Evolutionary conservation across 2,888 invertebrate species (phyloP).

Genomic region (Tinea pellionella): DNA sequence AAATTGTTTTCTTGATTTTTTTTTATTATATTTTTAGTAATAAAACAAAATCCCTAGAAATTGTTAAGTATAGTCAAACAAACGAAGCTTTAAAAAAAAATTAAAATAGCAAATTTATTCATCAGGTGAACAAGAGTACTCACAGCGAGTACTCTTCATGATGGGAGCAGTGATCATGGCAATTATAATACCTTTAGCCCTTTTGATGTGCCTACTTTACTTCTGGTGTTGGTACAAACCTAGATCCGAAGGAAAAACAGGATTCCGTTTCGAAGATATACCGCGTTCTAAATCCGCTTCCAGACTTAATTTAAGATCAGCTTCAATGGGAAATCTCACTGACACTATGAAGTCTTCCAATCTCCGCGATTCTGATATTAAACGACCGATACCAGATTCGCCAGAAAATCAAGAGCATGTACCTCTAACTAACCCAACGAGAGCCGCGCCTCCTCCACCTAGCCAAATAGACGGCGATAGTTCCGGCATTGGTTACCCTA

Average conservation of each 20-base stretch:
- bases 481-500: constrained; percentile 63
- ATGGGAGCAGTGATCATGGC: constrained; percentile 79
- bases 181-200: constrained; percentile 75
- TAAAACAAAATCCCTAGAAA: too few relatives aligned
- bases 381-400: constrained; percentile 40
- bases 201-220: constrained; percentile 72
- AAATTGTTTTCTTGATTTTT: too few relatives aligned
- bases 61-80: too few relatives aligned
- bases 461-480: constrained; percentile 49
- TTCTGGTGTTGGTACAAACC: constrained; percentile 72
- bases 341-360: constrained; percentile 60
- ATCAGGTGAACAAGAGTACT: constrained; percentile 75
- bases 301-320: constrained; percentile 64
- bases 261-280: constrained; percentile 64
- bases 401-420: constrained; percentile 43
- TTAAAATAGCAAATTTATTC: constrained; percentile 22
- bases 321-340: constrained; percentile 65
- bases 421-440: constrained; percentile 32
- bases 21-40: too few relatives aligned
- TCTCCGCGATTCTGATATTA: constrained; percentile 42
- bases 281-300: constrained; percentile 72
- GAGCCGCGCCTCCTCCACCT: constrained; percentile 42
- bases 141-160: constrained; percentile 78
- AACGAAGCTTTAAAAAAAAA: too few relatives aligned
- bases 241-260: constrained; percentile 67